These are phyloP conservation scores for Pteropus rufus DNA, from an alignment of 2,797 vertebrate species.

Conservation along the genomic window DNA sequence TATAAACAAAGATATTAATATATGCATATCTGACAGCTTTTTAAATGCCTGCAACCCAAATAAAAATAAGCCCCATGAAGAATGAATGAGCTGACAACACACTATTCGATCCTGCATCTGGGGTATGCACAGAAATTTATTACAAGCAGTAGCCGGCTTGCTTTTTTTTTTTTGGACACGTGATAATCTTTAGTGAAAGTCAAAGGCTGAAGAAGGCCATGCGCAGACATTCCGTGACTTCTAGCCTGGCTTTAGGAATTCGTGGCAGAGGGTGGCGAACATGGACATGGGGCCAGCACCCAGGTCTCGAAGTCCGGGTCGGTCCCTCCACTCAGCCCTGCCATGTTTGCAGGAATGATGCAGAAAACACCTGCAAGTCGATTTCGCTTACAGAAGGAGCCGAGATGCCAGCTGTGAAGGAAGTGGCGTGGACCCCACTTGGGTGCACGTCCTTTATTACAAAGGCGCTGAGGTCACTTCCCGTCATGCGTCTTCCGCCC, in stretches of 20 bases:
- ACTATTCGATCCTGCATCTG: not conserved
- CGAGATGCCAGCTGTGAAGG: not conserved
- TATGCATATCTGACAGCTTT: not conserved
- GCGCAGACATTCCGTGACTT: slow-evolving; percentile 4
- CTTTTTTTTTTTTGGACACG: not conserved
- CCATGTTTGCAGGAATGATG: not conserved
- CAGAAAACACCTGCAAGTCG: not conserved
- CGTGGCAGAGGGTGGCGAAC: not conserved
- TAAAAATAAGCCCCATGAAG: not conserved
- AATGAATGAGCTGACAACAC: not conserved
- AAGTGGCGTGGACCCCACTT: not conserved
- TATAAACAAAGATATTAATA: not conserved
- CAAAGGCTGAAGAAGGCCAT: slow-evolving; percentile 44
- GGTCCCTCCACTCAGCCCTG: not conserved
- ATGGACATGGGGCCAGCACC: not conserved
- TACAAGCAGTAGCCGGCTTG: not conserved
- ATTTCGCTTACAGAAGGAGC: not conserved
- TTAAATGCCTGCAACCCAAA: not conserved
- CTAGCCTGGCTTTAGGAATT: not conserved
- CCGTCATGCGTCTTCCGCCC: not conserved
- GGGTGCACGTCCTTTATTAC: accelerated
- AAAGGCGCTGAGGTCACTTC: not conserved
- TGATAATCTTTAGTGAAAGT: slow-evolving; percentile 37
- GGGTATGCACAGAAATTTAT: not conserved
- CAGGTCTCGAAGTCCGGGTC: not conserved